Percentiles rank a stretch among this genome's conserved stretches.
phyloP scores from a whole-genome alignment of 2,797 vertebrate genomes.

The Pangasius sanitwongsei region DNA sequence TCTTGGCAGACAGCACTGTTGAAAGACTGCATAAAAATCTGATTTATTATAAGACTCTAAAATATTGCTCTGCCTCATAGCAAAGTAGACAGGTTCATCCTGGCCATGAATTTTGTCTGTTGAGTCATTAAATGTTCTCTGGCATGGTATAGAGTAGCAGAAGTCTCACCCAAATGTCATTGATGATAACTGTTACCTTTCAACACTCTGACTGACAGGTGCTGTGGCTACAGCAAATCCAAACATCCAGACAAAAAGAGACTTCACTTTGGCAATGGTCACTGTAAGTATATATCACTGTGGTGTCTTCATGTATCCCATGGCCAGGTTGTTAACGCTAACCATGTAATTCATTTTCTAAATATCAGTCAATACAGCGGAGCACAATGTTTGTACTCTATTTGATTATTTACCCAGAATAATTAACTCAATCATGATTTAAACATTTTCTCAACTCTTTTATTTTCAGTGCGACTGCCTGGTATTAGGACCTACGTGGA shows the following conservation, averaged over 20 bases:
- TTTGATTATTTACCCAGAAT: background rate
- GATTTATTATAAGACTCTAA: slow-evolving; percentile 72
- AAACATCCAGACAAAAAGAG: slow-evolving; percentile 95
- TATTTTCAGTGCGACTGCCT: slow-evolving; percentile 87
- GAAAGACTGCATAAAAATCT: slow-evolving; percentile 69
- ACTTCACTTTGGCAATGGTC: slow-evolving; percentile 95
- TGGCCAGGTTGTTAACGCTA: background rate
- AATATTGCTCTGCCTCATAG: slow-evolving; percentile 70
- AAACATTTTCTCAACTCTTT: slow-evolving; percentile 13
- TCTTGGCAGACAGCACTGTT: slow-evolving; percentile 65
- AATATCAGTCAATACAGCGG: background rate
- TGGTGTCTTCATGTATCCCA: slow-evolving; percentile 16
- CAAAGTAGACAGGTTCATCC: slow-evolving; percentile 61
- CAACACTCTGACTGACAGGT: slow-evolving; percentile 80
- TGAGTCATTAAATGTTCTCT: slow-evolving; percentile 45
- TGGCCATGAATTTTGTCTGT: slow-evolving; percentile 48
- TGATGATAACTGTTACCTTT: slow-evolving; percentile 66
- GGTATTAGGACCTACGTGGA: slow-evolving; percentile 94
- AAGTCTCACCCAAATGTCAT: slow-evolving; percentile 57
- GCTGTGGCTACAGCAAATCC: slow-evolving; percentile 94
- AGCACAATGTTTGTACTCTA: background rate
- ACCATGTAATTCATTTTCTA: background rate
- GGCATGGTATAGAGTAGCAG: slow-evolving; percentile 49
- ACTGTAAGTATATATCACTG: slow-evolving; percentile 82
- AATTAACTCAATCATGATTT: background rate